Evolutionary conservation across 2,797 vertebrate genomes (phyloP).

Genomic region (Brotula barbata): DNA sequence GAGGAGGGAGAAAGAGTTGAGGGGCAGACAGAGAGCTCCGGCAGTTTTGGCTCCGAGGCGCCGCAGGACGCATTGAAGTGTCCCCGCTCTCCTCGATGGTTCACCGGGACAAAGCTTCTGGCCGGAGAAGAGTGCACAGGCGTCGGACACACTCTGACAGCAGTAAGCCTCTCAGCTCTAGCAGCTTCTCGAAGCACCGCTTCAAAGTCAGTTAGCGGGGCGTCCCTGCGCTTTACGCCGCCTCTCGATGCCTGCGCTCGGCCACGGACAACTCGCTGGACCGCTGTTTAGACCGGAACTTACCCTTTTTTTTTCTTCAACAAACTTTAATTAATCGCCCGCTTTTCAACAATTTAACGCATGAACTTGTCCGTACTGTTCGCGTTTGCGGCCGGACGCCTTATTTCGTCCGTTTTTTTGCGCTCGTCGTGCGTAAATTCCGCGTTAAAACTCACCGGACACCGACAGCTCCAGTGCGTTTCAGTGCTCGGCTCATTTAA

Average conservation of each 20-base stretch:
- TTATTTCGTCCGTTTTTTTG: slow-evolving; percentile 5
- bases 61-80: slow-evolving; percentile 58
- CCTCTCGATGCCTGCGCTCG: slow-evolving; percentile 24
- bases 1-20: background rate
- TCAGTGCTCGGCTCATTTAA: too few relatives aligned
- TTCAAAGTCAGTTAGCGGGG: background rate
- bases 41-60: slow-evolving; percentile 60
- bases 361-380: slow-evolving; percentile 5
- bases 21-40: slow-evolving; percentile 1
- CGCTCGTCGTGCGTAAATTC: slow-evolving; percentile 39
- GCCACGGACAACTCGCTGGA: slow-evolving; percentile 9
- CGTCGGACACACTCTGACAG: slow-evolving; percentile 22
- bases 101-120: slow-evolving; percentile 52
- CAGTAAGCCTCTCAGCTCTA: slow-evolving; percentile 27
- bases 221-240: slow-evolving; percentile 10
- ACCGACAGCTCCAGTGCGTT: background rate
- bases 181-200: slow-evolving; percentile 9
- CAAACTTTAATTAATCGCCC: too few relatives aligned
- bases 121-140: slow-evolving; percentile 31
- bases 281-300: slow-evolving; percentile 26
- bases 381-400: background rate
- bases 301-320: background rate
- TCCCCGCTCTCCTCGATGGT: slow-evolving; percentile 57
- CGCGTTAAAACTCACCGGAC: slow-evolving; percentile 6
- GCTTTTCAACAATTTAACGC: background rate